Evolutionary conservation across 1,140 invertebrate genomes (phyloP).

Genomic region (Papilio xuthus): DNA sequence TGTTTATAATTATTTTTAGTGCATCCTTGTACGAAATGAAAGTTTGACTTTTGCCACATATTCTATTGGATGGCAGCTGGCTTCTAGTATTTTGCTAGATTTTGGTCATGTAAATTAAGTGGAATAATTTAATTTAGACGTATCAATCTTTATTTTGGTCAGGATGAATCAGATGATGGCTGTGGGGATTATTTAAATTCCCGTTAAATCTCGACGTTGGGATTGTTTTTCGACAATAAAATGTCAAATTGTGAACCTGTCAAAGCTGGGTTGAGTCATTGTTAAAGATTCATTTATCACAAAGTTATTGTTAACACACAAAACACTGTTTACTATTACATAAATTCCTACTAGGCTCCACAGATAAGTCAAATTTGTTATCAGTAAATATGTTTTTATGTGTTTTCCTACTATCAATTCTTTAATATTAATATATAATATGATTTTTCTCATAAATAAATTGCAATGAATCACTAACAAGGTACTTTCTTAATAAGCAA

Average conservation of each 20-base stretch:
- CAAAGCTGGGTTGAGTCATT: conserved; percentile 80
- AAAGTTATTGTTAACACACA: conserved; percentile 55
- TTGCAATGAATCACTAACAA: too few species aligned
- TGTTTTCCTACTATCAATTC: conserved; percentile 1
- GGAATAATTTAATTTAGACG: conserved; percentile 62
- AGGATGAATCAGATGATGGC: conserved; percentile 47
- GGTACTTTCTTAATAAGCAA: too few species aligned
- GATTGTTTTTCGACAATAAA: conserved; percentile 75
- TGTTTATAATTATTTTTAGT: conserved; percentile 82
- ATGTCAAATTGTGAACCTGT: conserved; percentile 80
- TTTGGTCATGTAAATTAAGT: conserved; percentile 69
- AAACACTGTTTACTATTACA: conserved; percentile 47
- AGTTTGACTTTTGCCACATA: conserved; percentile 82
- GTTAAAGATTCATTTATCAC: conserved; percentile 67
- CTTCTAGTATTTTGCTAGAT: conserved; percentile 74
- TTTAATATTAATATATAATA: not conserved
- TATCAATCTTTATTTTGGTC: conserved; percentile 52
- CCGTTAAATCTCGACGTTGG: conserved; percentile 55
- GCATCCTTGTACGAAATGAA: conserved; percentile 81
- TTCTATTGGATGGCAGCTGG: conserved; percentile 81
- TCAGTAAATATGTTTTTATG: conserved; percentile 33
- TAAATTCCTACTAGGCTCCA: conserved; percentile 37
- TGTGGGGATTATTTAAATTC: conserved; percentile 55
- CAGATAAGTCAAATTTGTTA: conserved; percentile 36
- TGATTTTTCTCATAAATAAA: too few species aligned